phyloP scores from a whole-genome alignment of 2,888 invertebrate species.

The Alloplasta piceator region DNA sequence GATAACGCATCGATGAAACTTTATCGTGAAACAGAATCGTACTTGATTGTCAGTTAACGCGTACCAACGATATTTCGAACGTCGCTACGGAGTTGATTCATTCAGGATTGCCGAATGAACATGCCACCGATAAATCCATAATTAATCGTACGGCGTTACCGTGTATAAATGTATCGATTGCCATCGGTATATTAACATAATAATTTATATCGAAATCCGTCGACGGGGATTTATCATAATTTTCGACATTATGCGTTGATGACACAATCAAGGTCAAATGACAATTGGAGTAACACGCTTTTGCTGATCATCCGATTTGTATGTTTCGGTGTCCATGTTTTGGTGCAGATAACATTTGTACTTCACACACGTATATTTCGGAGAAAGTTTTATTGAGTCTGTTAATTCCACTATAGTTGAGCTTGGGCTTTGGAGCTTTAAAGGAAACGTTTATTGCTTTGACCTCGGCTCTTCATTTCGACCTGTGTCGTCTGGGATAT shows the following conservation, averaged over 20 bases:
- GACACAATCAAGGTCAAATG: not conserved
- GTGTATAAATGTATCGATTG: conserved; percentile 32
- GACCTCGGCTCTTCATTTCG: conserved; percentile 68
- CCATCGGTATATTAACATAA: conserved; percentile 17
- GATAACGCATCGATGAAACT: conserved; percentile 38
- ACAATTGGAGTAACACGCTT: not conserved
- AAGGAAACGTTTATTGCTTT: conserved; percentile 68
- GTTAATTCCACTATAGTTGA: conserved; percentile 68
- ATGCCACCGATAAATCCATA: conserved; percentile 15
- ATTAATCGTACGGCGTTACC: conserved; percentile 22
- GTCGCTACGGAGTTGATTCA: conserved; percentile 25
- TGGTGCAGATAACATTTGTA: not conserved
- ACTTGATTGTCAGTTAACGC: conserved; percentile 9
- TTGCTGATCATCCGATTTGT: no score
- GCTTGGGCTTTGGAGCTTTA: conserved; percentile 63
- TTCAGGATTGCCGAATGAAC: conserved; percentile 9
- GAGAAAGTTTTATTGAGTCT: conserved; percentile 65
- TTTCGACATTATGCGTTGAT: not conserved
- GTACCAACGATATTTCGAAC: conserved; percentile 15
- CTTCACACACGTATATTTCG: conserved; percentile 25
- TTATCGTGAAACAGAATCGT: conserved; percentile 53
- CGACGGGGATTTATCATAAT: conserved; percentile 17
- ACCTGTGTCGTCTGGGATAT: conserved; percentile 58
- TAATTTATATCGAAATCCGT: conserved; percentile 22
- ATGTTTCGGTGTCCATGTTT: no score